These are phyloP conservation scores for Thryonomys swinderianus DNA, from an alignment of 2,113 vertebrate species.

Conservation along the genomic window DNA sequence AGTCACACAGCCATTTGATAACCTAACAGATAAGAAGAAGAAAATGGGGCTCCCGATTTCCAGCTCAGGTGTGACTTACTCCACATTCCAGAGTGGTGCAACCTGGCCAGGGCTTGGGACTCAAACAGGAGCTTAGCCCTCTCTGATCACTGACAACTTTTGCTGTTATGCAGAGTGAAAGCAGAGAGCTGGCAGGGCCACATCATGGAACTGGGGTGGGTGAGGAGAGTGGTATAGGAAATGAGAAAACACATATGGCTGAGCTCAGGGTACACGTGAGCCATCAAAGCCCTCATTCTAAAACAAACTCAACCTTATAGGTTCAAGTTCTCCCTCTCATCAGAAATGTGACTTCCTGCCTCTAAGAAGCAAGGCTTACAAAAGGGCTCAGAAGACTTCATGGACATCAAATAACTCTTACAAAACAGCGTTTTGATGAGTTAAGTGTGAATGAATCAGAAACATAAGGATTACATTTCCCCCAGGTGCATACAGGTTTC, in stretches of 20 bases:
- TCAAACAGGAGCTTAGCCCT: neutral
- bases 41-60: neutral
- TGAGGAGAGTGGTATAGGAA: conserved; percentile 54
- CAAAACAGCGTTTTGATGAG: conserved; percentile 83
- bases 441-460: conserved; percentile 85
- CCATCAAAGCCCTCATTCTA: conserved; percentile 59
- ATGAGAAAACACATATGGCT: conserved; percentile 70
- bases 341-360: conserved; percentile 79
- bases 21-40: neutral
- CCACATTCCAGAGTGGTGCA: neutral
- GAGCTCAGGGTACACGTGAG: conserved; percentile 53
- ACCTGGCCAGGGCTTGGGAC: neutral
- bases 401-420: conserved; percentile 82
- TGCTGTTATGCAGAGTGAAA: neutral
- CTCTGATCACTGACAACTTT: neutral
- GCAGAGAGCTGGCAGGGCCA: neutral
- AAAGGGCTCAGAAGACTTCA: conserved; percentile 70
- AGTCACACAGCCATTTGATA: neutral
- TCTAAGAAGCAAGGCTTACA: conserved; percentile 74
- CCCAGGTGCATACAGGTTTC: conserved; percentile 79
- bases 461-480: conserved; percentile 85
- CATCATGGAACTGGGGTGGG: conserved; percentile 16
- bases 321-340: conserved; percentile 71
- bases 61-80: neutral
- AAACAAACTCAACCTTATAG: conserved; percentile 79